Base-by-base conservation (phyloP, 2,888 invertebrate species). In the Pyrrhia umbra region DNA sequence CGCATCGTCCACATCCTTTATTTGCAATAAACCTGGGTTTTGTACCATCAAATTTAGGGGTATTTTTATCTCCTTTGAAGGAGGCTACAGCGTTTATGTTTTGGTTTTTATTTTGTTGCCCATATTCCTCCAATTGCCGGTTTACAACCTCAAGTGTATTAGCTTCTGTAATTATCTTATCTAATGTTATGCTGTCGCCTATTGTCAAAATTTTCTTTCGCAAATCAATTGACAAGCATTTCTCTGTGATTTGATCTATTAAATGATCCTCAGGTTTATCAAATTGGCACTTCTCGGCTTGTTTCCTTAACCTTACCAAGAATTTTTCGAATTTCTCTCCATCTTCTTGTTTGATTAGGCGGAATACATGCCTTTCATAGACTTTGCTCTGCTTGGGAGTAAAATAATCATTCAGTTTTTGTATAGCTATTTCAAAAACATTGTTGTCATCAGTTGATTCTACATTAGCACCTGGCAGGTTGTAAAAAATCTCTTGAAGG, bases 221-320 rank as follows among this genome's bases (percentile, higher is more conserved):
- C 1, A 77, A 37, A 18, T 79, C 70, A 1, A 25, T 3, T 20
- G 67, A 68, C 0, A 0, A 9, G 25, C 76, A 68, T 46, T 77
- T 80, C 63, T 80, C 78, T 2, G 49, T 49, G 1, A 80, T 65
- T 46, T 80, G 80, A 18, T 79, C 79, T 3, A 82, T 70, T 0
- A 80, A 10, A 6, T 80, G 23, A 2, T 80, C 77, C 0, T 81
- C 71, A 0, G 8, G 2, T 46, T 80, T 80, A 9, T 79, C 21
- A 40, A n/a, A n/a, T n/a, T n/a, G n/a, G n/a, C 80, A 83, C 68
- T 80, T 81, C 1, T 6, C 23, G 1, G 65, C 51, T 68, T 82
- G 80, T 0, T 65, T 16, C 15, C 81, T 47, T 1, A 81, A 21
- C 10, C 64, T 46, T 0, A 79, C 39, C 0, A 80, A 0, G 40